Conservation (phyloP, 1,140 invertebrate genomes). For the Phymastichus coffea region DNA sequence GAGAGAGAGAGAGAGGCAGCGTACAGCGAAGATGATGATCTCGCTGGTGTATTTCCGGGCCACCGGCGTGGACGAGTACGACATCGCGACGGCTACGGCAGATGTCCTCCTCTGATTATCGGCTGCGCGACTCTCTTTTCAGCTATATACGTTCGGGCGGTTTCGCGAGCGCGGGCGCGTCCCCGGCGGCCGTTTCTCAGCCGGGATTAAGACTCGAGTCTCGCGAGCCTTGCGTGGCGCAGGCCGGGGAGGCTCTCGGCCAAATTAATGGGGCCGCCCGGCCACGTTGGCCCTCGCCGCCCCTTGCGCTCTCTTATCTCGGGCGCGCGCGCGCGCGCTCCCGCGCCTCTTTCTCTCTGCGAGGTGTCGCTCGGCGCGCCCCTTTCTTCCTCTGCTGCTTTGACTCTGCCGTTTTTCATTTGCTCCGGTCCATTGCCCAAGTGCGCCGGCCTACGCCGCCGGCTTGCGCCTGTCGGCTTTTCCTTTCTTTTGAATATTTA, state of each 20-base stretch:
- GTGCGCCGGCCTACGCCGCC: no score
- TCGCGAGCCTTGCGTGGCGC: constrained; percentile 31
- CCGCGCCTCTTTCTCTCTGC: not conserved
- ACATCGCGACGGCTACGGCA: no score
- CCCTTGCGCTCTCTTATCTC: constrained; percentile 20
- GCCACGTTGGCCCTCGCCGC: constrained; percentile 28
- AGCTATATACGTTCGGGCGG: no score
- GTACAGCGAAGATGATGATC: not conserved
- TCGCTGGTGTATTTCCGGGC: not conserved
- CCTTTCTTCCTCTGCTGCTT: not conserved
- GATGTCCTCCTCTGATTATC: no score
- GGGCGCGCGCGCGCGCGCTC: not conserved
- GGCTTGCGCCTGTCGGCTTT: not conserved
- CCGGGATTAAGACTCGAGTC: constrained; percentile 38
- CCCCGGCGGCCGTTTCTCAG: constrained; percentile 35
- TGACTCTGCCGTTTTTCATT: not conserved
- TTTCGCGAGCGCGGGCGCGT: constrained; percentile 18
- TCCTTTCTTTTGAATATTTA: constrained; percentile 1
- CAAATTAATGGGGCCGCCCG: constrained; percentile 38
- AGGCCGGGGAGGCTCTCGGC: constrained; percentile 23
- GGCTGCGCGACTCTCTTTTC: no score
- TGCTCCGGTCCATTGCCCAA: not conserved
- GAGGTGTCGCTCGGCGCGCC: not conserved
- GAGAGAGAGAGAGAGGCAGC: not conserved
- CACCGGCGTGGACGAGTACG: not conserved